Base-by-base conservation (phyloP, 2,113 vertebrate genomes). In the Phoxinus phoxinus region DNA sequence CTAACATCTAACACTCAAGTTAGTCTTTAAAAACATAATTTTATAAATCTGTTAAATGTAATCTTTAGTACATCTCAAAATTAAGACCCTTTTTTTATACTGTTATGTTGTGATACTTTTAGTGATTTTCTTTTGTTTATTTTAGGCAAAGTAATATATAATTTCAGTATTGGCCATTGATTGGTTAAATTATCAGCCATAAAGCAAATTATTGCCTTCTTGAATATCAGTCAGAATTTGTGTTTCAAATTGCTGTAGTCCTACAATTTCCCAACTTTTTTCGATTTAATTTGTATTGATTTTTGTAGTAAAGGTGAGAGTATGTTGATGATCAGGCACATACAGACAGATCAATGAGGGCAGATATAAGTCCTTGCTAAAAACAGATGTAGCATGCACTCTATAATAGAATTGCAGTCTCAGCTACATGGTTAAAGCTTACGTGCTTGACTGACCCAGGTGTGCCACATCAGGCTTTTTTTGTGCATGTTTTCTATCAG, bases 381-480 rank as follows among this genome's bases (percentile, higher is more conserved):
- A 35, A 15, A n/a, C 35, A 23, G 23, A 46, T 25, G 32, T 67
- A 27, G 8, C 4, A 48, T 67, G 2, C 41, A 75, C 23, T 23
- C 11, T 17, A 30, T 71, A 51, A 65, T 67, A 67, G 27, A 23
- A 69, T 21, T 32, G 61, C 80, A 69, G 80, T 69, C 61, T 81
- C 44, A 35, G 80, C 41, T 32, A 11, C 59, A 51, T 81, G 25
- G n/a, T 48, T 48, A 13, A 51, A 48, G 44, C 61, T 81, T 67
- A 32, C 19, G 0, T 51, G 79, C 25, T 67, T 81, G 61, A 81
- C 32, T 67, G 13, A 37, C 63, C 65, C 30, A 83, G 30, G 74
- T 63, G 72, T 77, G 51, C n/a, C 25, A 81, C 69, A 61, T 61
- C 71, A 51, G 67, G 63, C 15, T 51, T 67, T 85, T 72, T 27